Evolutionary conservation across 2,888 invertebrate species (phyloP).

Genomic region (Pimpla rufipes): DNA sequence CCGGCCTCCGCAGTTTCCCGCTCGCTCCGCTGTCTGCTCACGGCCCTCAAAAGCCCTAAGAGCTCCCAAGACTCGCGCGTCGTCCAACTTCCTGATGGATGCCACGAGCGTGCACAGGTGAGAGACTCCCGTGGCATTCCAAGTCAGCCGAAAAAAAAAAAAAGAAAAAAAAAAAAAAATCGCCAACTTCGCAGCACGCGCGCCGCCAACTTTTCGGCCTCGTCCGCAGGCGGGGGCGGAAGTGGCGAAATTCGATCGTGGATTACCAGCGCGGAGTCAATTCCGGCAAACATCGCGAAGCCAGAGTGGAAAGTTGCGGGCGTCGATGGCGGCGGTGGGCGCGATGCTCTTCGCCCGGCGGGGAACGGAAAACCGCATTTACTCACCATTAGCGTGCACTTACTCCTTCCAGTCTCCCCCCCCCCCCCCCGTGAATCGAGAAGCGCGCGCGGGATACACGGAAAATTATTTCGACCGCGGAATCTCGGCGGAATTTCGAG

Average conservation of each 20-base stretch:
- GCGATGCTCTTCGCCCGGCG: slow-evolving; percentile 29
- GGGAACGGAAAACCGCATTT: slow-evolving; percentile 62
- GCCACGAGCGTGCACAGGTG: slow-evolving; percentile 3
- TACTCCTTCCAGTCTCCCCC: slow-evolving; percentile 55
- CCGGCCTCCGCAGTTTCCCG: not conserved
- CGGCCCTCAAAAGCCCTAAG: slow-evolving; percentile 46
- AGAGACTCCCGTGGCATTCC: not conserved
- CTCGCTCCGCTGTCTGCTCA: not conserved
- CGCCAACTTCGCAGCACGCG: not conserved
- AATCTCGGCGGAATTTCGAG: slow-evolving; percentile 53
- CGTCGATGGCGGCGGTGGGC: not conserved
- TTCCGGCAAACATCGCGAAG: slow-evolving; percentile 56
- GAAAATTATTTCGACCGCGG: slow-evolving; percentile 46
- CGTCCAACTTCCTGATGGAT: slow-evolving; percentile 44
- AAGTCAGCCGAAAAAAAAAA: not conserved
- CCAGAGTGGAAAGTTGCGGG: slow-evolving; percentile 63
- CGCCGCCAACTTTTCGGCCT: slow-evolving; percentile 2
- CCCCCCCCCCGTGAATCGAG: not conserved
- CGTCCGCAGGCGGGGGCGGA: not conserved
- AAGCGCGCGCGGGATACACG: not conserved
- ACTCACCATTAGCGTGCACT: slow-evolving; percentile 61
- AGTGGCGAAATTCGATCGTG: slow-evolving; percentile 69
- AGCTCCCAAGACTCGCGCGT: too few relatives aligned
- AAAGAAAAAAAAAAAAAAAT: not conserved
- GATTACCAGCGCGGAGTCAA: slow-evolving; percentile 67